These are phyloP conservation scores for Dolichallabes microphthalmus DNA, from an alignment of 2,113 vertebrate species.

Conservation along the genomic window DNA sequence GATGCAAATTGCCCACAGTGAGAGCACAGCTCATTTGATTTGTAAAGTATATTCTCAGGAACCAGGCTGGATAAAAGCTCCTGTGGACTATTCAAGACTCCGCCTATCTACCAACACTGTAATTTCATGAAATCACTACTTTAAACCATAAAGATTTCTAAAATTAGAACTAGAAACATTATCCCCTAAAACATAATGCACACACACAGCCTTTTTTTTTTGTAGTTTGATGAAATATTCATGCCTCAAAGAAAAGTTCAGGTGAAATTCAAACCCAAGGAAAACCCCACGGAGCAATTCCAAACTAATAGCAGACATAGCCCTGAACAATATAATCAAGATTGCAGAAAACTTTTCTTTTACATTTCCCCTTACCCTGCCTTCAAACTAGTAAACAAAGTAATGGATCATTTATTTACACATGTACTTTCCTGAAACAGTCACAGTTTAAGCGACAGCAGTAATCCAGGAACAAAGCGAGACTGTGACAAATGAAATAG, in stretches of 20 bases:
- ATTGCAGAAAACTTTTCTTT: neutral
- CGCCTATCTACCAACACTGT: neutral
- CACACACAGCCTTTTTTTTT: neutral
- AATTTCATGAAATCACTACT: neutral
- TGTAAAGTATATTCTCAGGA: conserved; percentile 49
- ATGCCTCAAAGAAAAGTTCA: neutral
- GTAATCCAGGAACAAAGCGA: neutral
- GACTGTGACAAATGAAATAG: neutral
- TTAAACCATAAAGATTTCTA: neutral
- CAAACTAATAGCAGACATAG: neutral
- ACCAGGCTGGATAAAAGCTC: conserved; percentile 10
- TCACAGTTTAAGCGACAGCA: neutral
- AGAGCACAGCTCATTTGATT: conserved; percentile 59
- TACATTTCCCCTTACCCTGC: neutral
- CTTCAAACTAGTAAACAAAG: neutral
- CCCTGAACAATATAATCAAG: neutral
- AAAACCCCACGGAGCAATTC: neutral
- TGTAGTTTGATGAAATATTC: neutral
- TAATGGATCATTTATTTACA: neutral
- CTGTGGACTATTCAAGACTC: neutral
- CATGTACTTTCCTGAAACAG: neutral
- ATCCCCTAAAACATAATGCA: neutral
- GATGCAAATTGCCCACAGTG: conserved; percentile 58
- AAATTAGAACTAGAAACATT: neutral
- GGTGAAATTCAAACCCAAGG: neutral